These are phyloP conservation scores for Acipenser oxyrinchus DNA, from an alignment of 2,797 vertebrate genomes.

Conservation along the genomic window DNA sequence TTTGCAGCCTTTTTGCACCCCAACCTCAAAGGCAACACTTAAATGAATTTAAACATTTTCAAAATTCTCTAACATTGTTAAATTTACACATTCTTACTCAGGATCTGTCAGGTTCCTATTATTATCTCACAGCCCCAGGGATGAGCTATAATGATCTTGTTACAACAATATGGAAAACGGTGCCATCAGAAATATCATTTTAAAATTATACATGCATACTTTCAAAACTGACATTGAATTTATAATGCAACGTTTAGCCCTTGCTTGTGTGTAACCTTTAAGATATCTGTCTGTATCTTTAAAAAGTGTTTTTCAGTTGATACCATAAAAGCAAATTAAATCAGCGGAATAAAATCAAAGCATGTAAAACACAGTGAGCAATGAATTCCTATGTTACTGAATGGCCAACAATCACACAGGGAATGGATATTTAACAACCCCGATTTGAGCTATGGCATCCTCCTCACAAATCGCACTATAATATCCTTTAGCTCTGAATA, in stretches of 20 bases:
- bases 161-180: constrained; percentile 36
- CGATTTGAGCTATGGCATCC: constrained; percentile 52
- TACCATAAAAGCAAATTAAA: constrained; percentile 59
- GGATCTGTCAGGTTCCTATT: constrained; percentile 46
- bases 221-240: background rate
- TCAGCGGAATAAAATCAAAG: constrained; percentile 52
- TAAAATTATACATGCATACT: constrained; percentile 28
- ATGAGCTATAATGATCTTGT: constrained; percentile 45
- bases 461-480: constrained; percentile 59
- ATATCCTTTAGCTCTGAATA: constrained; percentile 48
- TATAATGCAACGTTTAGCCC: too few species aligned
- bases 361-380: constrained; percentile 39
- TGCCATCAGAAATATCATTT: constrained; percentile 33
- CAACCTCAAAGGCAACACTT: constrained; percentile 1
- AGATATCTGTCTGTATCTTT: background rate
- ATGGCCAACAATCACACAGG: constrained; percentile 37
- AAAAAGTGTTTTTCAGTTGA: constrained; percentile 10
- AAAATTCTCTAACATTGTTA: constrained; percentile 30
- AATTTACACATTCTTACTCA: constrained; percentile 41
- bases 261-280: background rate
- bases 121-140: constrained; percentile 40
- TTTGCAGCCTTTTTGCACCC: constrained; percentile 31
- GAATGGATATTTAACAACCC: constrained; percentile 62
- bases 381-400: constrained; percentile 54
- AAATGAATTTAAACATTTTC: constrained; percentile 14